Conservation (phyloP, 2,113 vertebrate species). For the human (Homo sapiens) region GRCh38 chr5:117360501-117361000, state of each 20-base stretch:
- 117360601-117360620: neutral
- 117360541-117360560: neutral
- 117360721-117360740: neutral
- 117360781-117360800: neutral
- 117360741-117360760: neutral
- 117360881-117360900: neutral
- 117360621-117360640: neutral
- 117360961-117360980: neutral
- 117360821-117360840: neutral
- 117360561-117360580: conserved; percentile 1
- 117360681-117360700: neutral
- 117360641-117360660: neutral
- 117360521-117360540: neutral
- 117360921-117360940: neutral
- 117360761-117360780: neutral
- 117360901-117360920: neutral
- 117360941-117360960: neutral
- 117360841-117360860: neutral
- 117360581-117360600: neutral
- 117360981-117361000: neutral
- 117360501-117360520: neutral
- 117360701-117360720: neutral
- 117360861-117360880: neutral
- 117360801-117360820: neutral
- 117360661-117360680: neutral